Evolutionary conservation across 2,888 invertebrate genomes (phyloP).

Genomic region (Drosophila rubida): DNA sequence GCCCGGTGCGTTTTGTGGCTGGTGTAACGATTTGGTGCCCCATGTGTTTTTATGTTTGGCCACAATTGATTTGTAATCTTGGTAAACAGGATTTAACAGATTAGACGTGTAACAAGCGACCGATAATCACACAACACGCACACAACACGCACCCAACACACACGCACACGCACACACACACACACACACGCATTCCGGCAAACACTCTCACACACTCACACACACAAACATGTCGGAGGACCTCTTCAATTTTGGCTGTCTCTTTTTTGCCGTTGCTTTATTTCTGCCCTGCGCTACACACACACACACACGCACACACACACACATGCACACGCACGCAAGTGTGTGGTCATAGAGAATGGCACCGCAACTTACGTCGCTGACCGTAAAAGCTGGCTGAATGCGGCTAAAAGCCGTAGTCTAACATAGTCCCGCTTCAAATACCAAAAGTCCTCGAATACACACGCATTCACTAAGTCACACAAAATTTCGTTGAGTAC

Average conservation of each 20-base stretch:
- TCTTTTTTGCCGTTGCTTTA: constrained; percentile 37
- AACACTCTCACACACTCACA: constrained; percentile 32
- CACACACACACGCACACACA: not conserved
- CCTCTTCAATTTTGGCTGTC: constrained; percentile 59
- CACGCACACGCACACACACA: constrained; percentile 12
- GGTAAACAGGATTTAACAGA: constrained; percentile 81
- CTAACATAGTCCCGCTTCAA: not conserved
- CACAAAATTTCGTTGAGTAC: no score
- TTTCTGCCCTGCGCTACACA: constrained; percentile 31
- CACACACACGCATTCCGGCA: constrained; percentile 3
- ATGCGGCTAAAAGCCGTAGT: not conserved
- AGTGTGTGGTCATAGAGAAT: not conserved
- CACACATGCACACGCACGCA: not conserved
- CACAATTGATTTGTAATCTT: constrained; percentile 80
- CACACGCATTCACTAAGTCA: no score
- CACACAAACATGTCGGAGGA: constrained; percentile 58
- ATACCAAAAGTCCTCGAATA: no score
- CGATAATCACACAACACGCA: constrained; percentile 72
- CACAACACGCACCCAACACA: constrained; percentile 46
- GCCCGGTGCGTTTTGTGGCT: not conserved
- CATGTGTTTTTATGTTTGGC: constrained; percentile 72
- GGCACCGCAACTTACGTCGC: not conserved
- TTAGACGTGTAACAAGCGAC: constrained; percentile 77
- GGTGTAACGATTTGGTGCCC: constrained; percentile 23
- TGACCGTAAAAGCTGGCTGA: not conserved